A percentile compares a stretch with the other conserved stretches of the same genome.
These are phyloP conservation scores for Zygogramma bicolorata DNA, from an alignment of 2,888 invertebrate genomes.

Conservation along the genomic window DNA sequence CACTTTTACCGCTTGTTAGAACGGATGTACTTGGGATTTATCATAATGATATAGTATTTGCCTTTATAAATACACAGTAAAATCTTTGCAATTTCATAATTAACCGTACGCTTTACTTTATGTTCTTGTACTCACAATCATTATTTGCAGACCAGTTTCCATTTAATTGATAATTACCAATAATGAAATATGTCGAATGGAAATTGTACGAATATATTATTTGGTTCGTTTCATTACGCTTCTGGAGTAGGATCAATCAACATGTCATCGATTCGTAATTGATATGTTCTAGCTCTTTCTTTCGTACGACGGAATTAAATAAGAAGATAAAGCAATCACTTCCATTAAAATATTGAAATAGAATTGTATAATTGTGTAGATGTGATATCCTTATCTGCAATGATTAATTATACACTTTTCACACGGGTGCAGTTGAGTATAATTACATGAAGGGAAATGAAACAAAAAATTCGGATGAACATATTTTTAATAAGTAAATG, in stretches of 20 bases:
- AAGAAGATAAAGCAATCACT: too few species aligned
- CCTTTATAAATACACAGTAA: slow-evolving; percentile 44
- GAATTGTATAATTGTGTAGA: too few species aligned
- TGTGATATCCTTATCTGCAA: too few species aligned
- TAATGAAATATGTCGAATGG: slow-evolving; percentile 3
- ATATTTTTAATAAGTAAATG: too few species aligned
- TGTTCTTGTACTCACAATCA: slow-evolving; percentile 19
- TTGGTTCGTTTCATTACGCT: neutral
- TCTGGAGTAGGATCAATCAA: neutral
- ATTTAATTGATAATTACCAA: slow-evolving; percentile 11
- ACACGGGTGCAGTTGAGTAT: too few species aligned
- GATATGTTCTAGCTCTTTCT: too few species aligned
- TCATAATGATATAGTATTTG: slow-evolving; percentile 47
- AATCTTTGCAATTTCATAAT: slow-evolving; percentile 44
- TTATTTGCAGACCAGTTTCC: slow-evolving; percentile 36
- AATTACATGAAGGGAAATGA: too few species aligned
- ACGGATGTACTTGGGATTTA: slow-evolving; percentile 49
- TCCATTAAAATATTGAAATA: too few species aligned
- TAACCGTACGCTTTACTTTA: slow-evolving; percentile 39
- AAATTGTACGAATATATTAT: neutral
- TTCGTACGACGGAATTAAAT: too few species aligned
- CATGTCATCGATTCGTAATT: neutral
- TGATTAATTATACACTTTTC: too few species aligned
- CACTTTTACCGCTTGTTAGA: slow-evolving; percentile 45
- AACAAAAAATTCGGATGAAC: too few species aligned